Evolutionary conservation across 2,888 invertebrate genomes (phyloP).

Genomic region (Platerodrilus igneus): DNA sequence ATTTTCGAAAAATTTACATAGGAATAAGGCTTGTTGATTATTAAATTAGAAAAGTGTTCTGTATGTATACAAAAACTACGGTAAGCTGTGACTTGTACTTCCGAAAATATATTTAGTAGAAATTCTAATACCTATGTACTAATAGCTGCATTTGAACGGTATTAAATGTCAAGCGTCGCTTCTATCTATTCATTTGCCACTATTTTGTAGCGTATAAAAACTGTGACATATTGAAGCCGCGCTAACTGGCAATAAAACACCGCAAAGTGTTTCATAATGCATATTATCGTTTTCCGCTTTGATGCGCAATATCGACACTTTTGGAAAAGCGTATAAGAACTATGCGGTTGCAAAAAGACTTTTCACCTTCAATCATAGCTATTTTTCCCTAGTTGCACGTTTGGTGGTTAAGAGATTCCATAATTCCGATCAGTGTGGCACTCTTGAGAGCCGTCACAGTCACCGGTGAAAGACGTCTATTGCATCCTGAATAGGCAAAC

Average conservation of each 20-base stretch:
- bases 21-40: no score
- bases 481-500: constrained; percentile 41
- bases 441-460: constrained; percentile 48
- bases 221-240: constrained; percentile 47
- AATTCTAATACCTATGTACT: no score
- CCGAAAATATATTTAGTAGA: no score
- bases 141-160: no score
- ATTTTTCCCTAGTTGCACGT: constrained; percentile 49
- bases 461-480: constrained; percentile 46
- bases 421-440: constrained; percentile 50
- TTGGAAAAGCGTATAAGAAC: constrained; percentile 25
- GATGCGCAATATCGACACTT: constrained; percentile 13
- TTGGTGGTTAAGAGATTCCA: constrained; percentile 51
- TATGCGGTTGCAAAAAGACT: constrained; percentile 21
- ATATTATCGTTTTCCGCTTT: constrained; percentile 28
- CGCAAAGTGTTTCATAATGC: constrained; percentile 49
- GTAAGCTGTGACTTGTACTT: no score
- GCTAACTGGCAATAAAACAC: constrained; percentile 49
- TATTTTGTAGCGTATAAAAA: no score
- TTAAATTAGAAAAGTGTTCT: no score
- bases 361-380: constrained; percentile 49
- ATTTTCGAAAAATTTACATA: no score
- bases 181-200: no score
- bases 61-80: no score
- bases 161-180: no score